These are phyloP conservation scores for Leptinotarsa defecta DNA, from an alignment of 1,140 invertebrate genomes.

Conservation along the genomic window DNA sequence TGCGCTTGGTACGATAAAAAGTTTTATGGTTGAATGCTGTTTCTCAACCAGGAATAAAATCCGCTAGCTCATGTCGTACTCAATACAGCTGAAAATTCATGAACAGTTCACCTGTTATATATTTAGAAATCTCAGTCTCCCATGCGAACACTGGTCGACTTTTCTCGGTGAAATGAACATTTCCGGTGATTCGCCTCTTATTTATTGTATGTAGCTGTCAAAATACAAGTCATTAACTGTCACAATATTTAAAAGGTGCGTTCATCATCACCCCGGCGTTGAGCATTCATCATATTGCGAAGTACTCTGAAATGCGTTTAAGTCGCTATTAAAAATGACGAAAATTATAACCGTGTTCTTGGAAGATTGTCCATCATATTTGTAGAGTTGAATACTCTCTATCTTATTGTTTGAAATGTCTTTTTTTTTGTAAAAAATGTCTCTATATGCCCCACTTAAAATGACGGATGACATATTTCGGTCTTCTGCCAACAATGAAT, in stretches of 20 bases:
- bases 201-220: constrained; percentile 48
- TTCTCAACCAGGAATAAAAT: too few relatives aligned
- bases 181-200: constrained; percentile 47
- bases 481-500: too few relatives aligned
- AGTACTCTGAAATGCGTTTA: not conserved
- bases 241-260: constrained; percentile 43
- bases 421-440: too few relatives aligned
- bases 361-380: not conserved
- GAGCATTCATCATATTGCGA: constrained; percentile 20
- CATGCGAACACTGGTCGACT: constrained; percentile 32
- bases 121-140: constrained; percentile 47
- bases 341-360: not conserved
- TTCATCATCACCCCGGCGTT: constrained; percentile 38
- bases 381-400: too few relatives aligned
- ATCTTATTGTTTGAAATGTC: too few relatives aligned
- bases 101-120: constrained; percentile 42
- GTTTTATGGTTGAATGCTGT: too few relatives aligned
- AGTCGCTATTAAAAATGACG: not conserved
- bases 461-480: too few relatives aligned
- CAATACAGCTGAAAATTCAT: not conserved
- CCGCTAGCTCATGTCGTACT: not conserved
- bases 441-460: too few relatives aligned
- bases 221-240: constrained; percentile 44
- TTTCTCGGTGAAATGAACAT: constrained; percentile 42
- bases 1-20: too few relatives aligned